A percentile compares a stretch with the other conserved stretches of the same genome.
phyloP scores from a whole-genome alignment of 2,113 vertebrate species.

The Baryphthengus martii region DNA sequence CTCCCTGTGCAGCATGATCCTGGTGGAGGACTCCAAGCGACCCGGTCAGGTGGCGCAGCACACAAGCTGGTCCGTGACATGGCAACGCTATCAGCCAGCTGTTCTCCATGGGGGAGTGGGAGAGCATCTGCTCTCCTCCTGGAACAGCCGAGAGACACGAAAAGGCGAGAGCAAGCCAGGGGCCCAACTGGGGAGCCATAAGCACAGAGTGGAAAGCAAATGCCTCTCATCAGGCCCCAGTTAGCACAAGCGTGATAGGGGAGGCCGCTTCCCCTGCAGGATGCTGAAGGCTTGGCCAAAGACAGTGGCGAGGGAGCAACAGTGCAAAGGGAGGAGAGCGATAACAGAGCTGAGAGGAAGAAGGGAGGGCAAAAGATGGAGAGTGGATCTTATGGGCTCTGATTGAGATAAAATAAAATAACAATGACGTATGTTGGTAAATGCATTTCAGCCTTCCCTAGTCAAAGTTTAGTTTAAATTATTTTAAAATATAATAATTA shows the following conservation, averaged over 20 bases:
- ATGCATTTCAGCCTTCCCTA: background rate
- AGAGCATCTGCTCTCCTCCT: constrained; percentile 14
- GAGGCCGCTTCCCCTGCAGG: background rate
- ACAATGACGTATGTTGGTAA: background rate
- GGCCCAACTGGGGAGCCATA: constrained; percentile 24
- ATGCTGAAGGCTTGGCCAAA: background rate
- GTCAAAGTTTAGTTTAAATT: background rate
- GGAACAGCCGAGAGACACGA: background rate
- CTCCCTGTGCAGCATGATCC: background rate
- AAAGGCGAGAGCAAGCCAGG: background rate
- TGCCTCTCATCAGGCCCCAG: constrained; percentile 16
- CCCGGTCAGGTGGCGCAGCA: accelerated
- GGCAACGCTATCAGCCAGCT: background rate
- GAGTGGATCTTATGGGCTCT: background rate
- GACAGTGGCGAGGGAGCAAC: accelerated
- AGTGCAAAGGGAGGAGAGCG: background rate
- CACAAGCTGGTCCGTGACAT: accelerated
- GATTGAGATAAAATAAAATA: background rate
- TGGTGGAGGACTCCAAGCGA: background rate
- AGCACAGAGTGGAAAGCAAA: background rate
- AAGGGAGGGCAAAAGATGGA: background rate
- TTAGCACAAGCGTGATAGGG: background rate
- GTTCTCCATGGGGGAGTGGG: background rate
- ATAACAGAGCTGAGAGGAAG: background rate
- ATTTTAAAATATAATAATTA: background rate